Evolutionary conservation across 2,888 invertebrate genomes (phyloP).

Genomic region (Chymomyza amoena): DNA sequence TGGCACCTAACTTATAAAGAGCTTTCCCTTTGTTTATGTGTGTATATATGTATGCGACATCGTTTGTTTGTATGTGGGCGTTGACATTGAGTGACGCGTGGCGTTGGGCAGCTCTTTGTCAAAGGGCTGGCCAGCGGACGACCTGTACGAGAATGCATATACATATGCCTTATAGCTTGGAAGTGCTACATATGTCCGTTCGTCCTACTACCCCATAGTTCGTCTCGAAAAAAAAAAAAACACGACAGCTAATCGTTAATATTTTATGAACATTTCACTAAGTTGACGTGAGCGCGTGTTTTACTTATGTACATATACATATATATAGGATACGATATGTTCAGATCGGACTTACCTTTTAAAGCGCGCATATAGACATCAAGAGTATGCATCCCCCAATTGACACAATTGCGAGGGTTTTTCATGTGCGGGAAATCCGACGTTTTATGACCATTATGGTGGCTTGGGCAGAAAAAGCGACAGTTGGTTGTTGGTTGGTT

Average conservation of each 20-base stretch:
- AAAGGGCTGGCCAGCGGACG: neutral
- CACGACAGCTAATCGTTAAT: constrained; percentile 71
- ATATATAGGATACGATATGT: neutral
- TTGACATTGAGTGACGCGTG: constrained; percentile 57
- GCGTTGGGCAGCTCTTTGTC: neutral
- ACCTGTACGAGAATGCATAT: neutral
- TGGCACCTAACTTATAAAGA: neutral
- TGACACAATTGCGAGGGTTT: constrained; percentile 54
- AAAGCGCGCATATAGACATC: constrained; percentile 48
- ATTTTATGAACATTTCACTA: constrained; percentile 72
- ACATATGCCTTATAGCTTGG: neutral
- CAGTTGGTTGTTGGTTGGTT: neutral
- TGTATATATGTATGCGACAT: neutral
- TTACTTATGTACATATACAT: constrained; percentile 13
- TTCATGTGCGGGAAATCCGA: constrained; percentile 31
- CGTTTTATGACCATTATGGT: constrained; percentile 61
- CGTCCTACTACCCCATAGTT: neutral
- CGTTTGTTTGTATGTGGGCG: constrained; percentile 37
- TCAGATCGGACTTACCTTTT: constrained; percentile 1
- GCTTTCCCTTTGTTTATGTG: neutral
- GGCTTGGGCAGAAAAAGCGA: neutral
- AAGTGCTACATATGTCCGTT: neutral
- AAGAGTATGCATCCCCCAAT: constrained; percentile 31
- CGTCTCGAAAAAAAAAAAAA: neutral
- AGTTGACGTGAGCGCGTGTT: constrained; percentile 37